Conservation (phyloP, 2,888 invertebrate genomes). For the Rhimphoctona megacephalus region DNA sequence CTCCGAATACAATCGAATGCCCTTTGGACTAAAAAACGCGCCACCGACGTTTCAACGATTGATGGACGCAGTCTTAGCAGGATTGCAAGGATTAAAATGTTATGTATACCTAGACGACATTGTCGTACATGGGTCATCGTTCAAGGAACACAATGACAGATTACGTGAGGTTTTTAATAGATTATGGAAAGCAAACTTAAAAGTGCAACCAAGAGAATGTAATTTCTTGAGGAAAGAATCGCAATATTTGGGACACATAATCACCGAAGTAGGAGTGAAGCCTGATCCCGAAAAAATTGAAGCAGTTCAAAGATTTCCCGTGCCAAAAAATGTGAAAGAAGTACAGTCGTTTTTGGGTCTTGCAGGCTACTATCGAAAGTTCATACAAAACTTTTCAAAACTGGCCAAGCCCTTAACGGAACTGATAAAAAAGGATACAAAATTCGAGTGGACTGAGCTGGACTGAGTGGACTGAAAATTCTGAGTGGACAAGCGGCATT, state of each 20-base stretch:
- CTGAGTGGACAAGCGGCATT: no score
- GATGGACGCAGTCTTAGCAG: constrained; percentile 43
- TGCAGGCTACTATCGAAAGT: constrained; percentile 60
- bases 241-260: no score
- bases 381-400: not conserved
- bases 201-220: constrained; percentile 39
- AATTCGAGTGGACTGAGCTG: constrained; percentile 63
- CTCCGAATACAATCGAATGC: no score
- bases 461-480: no score
- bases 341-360: constrained; percentile 72
- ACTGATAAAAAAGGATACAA: constrained; percentile 67
- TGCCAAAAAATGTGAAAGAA: constrained; percentile 63
- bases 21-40: constrained; percentile 32
- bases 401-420: constrained; percentile 68
- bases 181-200: constrained; percentile 29
- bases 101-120: constrained; percentile 60
- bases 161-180: constrained; percentile 33
- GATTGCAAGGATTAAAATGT: constrained; percentile 40
- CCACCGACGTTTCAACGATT: constrained; percentile 54
- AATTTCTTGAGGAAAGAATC: constrained; percentile 19
- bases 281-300: constrained; percentile 70
- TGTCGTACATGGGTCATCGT: constrained; percentile 20
- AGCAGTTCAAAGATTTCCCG: constrained; percentile 53
- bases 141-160: constrained; percentile 41
- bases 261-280: constrained; percentile 68